These are phyloP conservation scores for Merluccius polli DNA, from an alignment of 2,797 vertebrate species.

Conservation along the genomic window DNA sequence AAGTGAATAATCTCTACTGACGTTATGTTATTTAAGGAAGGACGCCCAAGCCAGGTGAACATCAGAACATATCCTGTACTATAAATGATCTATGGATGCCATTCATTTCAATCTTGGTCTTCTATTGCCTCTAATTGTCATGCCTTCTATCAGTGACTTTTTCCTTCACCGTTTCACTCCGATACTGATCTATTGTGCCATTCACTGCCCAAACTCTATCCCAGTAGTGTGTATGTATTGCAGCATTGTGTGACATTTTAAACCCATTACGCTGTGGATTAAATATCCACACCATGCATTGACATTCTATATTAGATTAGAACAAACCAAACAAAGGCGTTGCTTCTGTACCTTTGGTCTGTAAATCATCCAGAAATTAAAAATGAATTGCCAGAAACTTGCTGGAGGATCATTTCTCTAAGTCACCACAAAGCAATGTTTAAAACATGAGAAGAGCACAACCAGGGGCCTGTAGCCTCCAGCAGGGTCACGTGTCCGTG, in stretches of 20 bases:
- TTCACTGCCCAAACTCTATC: neutral
- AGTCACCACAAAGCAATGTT: neutral
- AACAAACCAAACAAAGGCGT: neutral
- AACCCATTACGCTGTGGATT: neutral
- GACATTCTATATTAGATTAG: neutral
- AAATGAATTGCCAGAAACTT: neutral
- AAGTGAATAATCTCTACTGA: too few relatives aligned
- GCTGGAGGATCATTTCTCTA: neutral
- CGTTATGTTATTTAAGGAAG: too few relatives aligned
- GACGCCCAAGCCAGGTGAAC: too few relatives aligned
- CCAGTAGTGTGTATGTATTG: neutral
- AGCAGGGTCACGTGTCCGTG: too few relatives aligned
- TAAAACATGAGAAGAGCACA: neutral
- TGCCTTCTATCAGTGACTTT: too few relatives aligned
- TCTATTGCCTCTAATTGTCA: too few relatives aligned
- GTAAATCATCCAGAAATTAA: neutral
- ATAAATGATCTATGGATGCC: too few relatives aligned
- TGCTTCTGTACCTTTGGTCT: neutral
- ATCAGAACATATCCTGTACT: too few relatives aligned
- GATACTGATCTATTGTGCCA: too few relatives aligned
- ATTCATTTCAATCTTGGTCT: too few relatives aligned
- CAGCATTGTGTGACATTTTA: neutral
- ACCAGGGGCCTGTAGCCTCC: too few relatives aligned
- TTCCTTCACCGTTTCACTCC: too few relatives aligned
- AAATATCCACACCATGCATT: neutral